phyloP scores from a whole-genome alignment of 2,113 vertebrate genomes.

The Ptilonorhynchus violaceus region DNA sequence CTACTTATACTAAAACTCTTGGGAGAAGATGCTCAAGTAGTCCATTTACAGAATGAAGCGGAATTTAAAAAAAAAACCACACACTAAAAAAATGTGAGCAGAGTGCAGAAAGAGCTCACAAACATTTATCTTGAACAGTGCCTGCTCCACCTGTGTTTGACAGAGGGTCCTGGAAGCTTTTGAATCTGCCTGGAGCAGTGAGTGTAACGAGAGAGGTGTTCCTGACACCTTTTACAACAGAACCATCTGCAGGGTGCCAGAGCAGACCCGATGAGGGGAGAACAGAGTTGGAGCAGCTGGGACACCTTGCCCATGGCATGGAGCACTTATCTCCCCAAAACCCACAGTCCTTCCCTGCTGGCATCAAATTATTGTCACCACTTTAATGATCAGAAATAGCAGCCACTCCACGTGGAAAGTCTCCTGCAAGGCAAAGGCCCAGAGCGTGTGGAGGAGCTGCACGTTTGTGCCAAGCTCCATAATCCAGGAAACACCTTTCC shows the following conservation, averaged over 20 bases:
- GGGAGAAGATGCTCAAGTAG: neutral
- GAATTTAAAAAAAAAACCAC: neutral
- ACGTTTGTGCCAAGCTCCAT: neutral
- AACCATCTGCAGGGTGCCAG: neutral
- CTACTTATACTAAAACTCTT: neutral
- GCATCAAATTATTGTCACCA: neutral
- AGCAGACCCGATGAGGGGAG: accelerated
- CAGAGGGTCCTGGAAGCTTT: neutral
- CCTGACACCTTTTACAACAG: neutral
- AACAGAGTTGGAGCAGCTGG: neutral
- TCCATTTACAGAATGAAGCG: neutral
- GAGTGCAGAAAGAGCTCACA: neutral
- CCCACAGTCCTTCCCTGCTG: neutral
- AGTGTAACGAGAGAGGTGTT: neutral
- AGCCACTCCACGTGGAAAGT: neutral
- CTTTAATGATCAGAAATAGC: neutral
- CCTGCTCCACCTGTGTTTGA: neutral
- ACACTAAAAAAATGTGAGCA: neutral
- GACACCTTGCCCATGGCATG: neutral
- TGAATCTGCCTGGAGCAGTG: neutral
- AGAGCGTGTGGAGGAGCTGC: neutral
- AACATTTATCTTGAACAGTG: accelerated
- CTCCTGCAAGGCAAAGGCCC: neutral
- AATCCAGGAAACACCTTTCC: neutral
- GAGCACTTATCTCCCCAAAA: neutral